A percentile compares a stretch with the other conserved stretches of the same genome.
These are phyloP conservation scores for Tetragnatha versicolor DNA, from an alignment of 1,140 invertebrate genomes.

Conservation along the genomic window DNA sequence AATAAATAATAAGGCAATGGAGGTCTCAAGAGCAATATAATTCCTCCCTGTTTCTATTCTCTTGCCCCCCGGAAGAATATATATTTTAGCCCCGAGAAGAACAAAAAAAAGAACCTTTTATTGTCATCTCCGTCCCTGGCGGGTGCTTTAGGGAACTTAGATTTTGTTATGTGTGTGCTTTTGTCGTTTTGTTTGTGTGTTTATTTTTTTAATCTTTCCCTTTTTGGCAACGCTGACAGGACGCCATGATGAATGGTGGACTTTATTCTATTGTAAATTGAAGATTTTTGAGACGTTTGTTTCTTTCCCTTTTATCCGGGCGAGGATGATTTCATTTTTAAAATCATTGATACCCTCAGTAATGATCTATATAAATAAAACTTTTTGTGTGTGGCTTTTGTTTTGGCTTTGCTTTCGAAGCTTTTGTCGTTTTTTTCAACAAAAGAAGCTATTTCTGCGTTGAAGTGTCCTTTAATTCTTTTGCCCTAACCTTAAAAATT, in stretches of 20 bases:
- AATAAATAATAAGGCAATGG: conserved; percentile 25
- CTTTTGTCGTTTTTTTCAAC: background rate
- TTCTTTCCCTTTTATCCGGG: background rate
- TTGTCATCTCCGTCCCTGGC: conserved; percentile 30
- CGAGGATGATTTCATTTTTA: background rate
- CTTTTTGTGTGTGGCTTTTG: background rate
- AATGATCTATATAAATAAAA: conserved; percentile 1
- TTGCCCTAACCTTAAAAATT: no score
- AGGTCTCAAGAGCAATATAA: conserved; percentile 16
- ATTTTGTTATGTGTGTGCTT: conserved; percentile 31
- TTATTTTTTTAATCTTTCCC: background rate
- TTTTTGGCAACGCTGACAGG: conserved; percentile 8
- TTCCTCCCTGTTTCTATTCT: conserved; percentile 20
- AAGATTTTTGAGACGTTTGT: conserved; percentile 34
- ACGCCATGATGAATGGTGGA: conserved; percentile 15
- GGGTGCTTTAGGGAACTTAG: conserved; percentile 36
- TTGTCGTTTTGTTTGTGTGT: background rate
- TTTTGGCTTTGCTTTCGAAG: background rate
- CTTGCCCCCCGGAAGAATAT: conserved; percentile 9
- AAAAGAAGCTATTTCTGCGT: no score
- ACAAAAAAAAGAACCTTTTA: conserved; percentile 22
- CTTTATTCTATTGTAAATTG: conserved; percentile 47
- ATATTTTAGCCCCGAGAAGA: conserved; percentile 24
- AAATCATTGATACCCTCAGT: background rate
- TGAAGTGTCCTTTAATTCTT: no score